Evolutionary conservation across 2,888 invertebrate species (phyloP).

Genomic region (Periphyllus acericola): DNA sequence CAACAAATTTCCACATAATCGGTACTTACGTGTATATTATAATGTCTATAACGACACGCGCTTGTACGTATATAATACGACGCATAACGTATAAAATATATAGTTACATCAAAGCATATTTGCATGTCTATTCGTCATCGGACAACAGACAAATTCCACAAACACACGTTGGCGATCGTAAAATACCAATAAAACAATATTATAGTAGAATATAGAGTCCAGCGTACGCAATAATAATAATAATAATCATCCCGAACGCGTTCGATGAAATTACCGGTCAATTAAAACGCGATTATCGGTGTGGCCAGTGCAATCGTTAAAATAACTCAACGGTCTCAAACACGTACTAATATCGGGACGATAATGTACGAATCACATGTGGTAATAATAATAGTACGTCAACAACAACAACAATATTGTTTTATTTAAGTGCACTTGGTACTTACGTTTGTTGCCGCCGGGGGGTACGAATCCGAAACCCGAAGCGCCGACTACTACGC

Average conservation of each 20-base stretch:
- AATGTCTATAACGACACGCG: too few species aligned
- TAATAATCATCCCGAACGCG: background rate
- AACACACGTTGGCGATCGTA: background rate
- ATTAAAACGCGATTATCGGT: background rate
- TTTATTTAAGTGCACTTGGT: background rate
- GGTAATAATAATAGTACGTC: background rate
- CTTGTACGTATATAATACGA: too few species aligned
- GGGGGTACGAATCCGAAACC: slow-evolving; percentile 63
- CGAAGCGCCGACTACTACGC: slow-evolving; percentile 63
- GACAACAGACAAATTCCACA: background rate
- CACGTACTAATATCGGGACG: background rate
- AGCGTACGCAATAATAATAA: background rate
- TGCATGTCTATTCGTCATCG: background rate
- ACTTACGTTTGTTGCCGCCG: slow-evolving; percentile 59
- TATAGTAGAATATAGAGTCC: background rate
- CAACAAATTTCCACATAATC: background rate
- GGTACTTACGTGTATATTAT: too few species aligned
- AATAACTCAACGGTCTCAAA: background rate
- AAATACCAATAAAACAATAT: background rate
- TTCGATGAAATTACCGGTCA: background rate
- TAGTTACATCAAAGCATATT: background rate
- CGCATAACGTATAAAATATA: background rate
- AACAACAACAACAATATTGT: background rate
- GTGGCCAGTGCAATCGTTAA: background rate
- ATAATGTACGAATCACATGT: background rate